Conservation (phyloP, 2,888 invertebrate species). For the Cryptophagus acutangulus region DNA sequence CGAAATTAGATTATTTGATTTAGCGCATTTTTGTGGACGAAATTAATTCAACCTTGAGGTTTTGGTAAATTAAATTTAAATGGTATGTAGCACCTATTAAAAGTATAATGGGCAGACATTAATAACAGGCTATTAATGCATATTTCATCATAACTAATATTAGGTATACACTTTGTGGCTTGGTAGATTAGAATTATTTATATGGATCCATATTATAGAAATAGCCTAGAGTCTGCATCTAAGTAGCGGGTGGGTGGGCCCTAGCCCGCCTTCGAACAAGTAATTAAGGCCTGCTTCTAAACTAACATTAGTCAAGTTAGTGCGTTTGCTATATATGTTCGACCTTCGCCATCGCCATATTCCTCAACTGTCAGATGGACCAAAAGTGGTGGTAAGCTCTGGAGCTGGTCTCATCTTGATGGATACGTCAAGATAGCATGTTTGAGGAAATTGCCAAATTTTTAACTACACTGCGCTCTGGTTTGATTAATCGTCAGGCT, state of each 20-base stretch:
- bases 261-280: conserved; percentile 21
- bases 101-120: no score
- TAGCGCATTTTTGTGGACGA: no score
- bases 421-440: conserved; percentile 22
- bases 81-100: no score
- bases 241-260: conserved; percentile 23
- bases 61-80: no score
- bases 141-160: no score
- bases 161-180: no score
- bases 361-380: conserved; percentile 25
- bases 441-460: conserved; percentile 24
- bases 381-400: no score
- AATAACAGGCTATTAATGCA: no score
- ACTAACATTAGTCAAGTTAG: conserved; percentile 26
- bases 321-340: conserved; percentile 12
- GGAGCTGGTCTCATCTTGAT: conserved; percentile 16
- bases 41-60: no score
- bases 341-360: conserved; percentile 16
- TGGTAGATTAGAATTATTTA: no score
- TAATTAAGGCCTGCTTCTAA: conserved; percentile 27
- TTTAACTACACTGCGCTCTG: conserved; percentile 18
- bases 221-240: conserved; percentile 8
- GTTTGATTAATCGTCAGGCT: conserved; percentile 20
- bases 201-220: no score
- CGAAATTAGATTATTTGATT: no score